Base-by-base conservation (phyloP, 1,140 invertebrate species). In the Anastrepha obliqua region DNA sequence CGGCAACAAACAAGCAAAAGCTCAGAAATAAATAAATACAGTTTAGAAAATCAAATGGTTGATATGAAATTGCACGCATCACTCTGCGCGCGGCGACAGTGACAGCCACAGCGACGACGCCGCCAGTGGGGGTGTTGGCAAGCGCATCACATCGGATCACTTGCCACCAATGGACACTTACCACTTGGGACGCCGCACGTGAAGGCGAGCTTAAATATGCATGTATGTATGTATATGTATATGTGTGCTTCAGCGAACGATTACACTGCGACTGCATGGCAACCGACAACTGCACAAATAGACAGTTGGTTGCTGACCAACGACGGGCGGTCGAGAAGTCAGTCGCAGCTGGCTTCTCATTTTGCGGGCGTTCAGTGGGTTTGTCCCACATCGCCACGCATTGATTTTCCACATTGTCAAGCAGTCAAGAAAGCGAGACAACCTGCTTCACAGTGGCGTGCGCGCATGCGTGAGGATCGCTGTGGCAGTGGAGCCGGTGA, bases 321-420 rank as follows among this genome's bases (percentile, higher is more conserved):
- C 39, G 65, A 62, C 29, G 39, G 47, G n/a, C 74, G 47, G 47
- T 78, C 39, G 65, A 17, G 2, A 9, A 62, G 47, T 78, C 5
- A 47, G 42, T 51, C 70, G 42, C 42, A 60, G 51, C 85, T 62
- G 20, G 42, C 85, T 86, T 15, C 29, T 59, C 29, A 58, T 86
- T 59, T 51, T 4, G 85, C 39, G 81, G 47, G 44, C 44, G 55
- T 60, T 44, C 29, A 47, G 8, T 78, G 67, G 85, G 70, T 87
- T 88, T 88, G 88, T 88, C 88, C 88, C 86, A 88, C 87, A 88
- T 88, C 74, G 47, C 78, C 87, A 87, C 88, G 88, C 88, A 88
- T 88, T 89, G 88, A 89, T 89, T 89, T 89, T 89, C 88, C 88
- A 89, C 88, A 87, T 89, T 89, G 88, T 89, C 88, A 89, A 88